A percentile compares a stretch with the other conserved stretches of the same genome.
Evolutionary conservation across 23 tunicate species (phyloP).

Genomic region (Halocynthia roretzi): DNA sequence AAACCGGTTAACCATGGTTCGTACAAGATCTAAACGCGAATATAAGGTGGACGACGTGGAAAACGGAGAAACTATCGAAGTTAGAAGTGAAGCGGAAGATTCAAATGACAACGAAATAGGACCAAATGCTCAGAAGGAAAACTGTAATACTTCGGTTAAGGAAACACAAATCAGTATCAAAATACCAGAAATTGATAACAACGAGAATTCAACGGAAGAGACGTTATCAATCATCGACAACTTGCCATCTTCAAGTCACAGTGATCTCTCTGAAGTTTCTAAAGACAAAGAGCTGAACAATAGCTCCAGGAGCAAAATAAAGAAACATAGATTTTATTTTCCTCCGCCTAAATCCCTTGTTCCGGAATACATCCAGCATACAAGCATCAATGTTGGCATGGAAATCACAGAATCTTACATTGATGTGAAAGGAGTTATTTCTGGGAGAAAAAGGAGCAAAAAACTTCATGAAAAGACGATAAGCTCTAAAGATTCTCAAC

Average conservation of each 20-base stretch:
- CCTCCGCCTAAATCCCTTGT: slow-evolving; percentile 1
- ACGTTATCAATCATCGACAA: neutral
- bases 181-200: neutral
- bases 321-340: slow-evolving; percentile 7
- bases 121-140: neutral
- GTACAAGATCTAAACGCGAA: no score
- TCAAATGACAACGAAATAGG: neutral
- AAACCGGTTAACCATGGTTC: no score
- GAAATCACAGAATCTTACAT: slow-evolving; percentile 37
- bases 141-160: no score
- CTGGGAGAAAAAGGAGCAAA: slow-evolving; percentile 7
- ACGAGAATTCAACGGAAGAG: neutral
- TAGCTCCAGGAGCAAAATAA: neutral
- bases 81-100: neutral
- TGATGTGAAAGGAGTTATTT: neutral
- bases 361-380: slow-evolving; percentile 4
- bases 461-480: neutral
- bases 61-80: neutral
- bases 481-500: neutral
- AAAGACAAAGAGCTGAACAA: neutral
- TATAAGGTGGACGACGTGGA: neutral
- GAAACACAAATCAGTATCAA: neutral
- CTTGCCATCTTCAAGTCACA: neutral
- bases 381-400: slow-evolving; percentile 35
- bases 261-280: neutral